Conservation (phyloP, 2,797 vertebrate genomes). For the Hippocampus kuda region DNA sequence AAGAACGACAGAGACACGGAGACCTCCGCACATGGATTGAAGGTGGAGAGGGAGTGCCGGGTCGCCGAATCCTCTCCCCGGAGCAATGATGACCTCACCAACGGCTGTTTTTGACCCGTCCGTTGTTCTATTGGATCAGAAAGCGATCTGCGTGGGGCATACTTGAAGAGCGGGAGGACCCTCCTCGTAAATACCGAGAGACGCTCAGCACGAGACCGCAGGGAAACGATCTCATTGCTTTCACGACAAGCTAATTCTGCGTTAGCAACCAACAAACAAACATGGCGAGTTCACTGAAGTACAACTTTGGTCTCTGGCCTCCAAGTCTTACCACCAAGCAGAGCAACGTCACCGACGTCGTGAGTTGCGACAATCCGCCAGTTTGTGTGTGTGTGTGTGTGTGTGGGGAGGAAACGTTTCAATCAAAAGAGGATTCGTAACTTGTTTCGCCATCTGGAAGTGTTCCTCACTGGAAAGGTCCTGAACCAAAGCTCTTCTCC, state of each 20-base stretch:
- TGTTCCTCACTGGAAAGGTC: constrained; percentile 59
- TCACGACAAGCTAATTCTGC: constrained; percentile 4
- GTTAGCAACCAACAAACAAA: constrained; percentile 6
- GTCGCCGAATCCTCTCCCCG: constrained; percentile 13
- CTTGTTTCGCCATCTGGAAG: not conserved
- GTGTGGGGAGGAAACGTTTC: no score
- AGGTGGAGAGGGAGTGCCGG: not conserved
- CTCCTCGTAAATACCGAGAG: constrained; percentile 17
- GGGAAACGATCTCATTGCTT: constrained; percentile 1
- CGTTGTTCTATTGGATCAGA: not conserved
- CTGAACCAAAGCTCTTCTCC: constrained; percentile 59
- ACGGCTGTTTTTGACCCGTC: not conserved
- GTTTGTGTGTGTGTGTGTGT: no score
- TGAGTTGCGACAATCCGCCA: constrained; percentile 15
- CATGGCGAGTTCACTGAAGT: not conserved
- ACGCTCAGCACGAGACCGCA: not conserved
- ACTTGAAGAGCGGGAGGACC: constrained; percentile 1
- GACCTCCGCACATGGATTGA: constrained; percentile 20
- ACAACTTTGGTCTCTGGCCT: constrained; percentile 2
- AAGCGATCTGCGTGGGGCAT: not conserved
- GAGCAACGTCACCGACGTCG: not conserved
- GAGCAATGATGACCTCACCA: constrained; percentile 7
- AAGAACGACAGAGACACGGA: constrained; percentile 15
- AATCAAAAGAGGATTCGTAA: no score
- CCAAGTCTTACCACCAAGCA: not conserved